Conservation (phyloP, 2,888 invertebrate genomes). For the Emmelina monodactyla region DNA sequence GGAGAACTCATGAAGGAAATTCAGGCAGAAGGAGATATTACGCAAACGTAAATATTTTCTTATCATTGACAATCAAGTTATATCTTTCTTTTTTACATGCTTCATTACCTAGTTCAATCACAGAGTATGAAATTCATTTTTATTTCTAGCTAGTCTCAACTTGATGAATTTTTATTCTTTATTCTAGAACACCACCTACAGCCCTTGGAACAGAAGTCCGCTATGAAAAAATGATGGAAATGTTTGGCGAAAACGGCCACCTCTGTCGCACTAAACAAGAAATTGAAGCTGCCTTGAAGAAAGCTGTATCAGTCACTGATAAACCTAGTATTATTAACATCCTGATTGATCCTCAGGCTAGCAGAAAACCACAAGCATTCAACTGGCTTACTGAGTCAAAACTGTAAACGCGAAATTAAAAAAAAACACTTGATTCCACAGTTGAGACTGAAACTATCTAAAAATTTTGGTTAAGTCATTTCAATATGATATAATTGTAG, state of each 20-base stretch:
- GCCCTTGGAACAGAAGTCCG: constrained; percentile 78
- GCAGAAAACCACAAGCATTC: constrained; percentile 90
- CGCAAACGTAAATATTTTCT: constrained; percentile 76
- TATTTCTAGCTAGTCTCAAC: too few relatives aligned
- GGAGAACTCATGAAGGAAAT: constrained; percentile 76
- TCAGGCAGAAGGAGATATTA: constrained; percentile 68
- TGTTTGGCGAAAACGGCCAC: constrained; percentile 84
- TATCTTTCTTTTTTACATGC: too few relatives aligned
- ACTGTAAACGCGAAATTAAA: constrained; percentile 12
- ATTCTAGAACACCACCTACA: constrained; percentile 81
- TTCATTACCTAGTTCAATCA: too few relatives aligned
- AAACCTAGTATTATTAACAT: constrained; percentile 90
- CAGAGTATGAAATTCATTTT: too few relatives aligned
- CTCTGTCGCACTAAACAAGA: constrained; percentile 82
- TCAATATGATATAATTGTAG: too few relatives aligned
- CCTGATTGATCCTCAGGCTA: constrained; percentile 86
- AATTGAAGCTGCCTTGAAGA: constrained; percentile 73
- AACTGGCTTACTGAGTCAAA: constrained; percentile 94
- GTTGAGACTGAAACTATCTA: too few relatives aligned
- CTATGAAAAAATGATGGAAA: constrained; percentile 90
- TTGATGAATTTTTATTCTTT: constrained; percentile 8
- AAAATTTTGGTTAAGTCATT: too few relatives aligned
- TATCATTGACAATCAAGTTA: too few relatives aligned
- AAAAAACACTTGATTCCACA: too few relatives aligned
- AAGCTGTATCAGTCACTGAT: constrained; percentile 72